Conservation (phyloP, 1,140 invertebrate genomes). For the Brachionus rubens region DNA sequence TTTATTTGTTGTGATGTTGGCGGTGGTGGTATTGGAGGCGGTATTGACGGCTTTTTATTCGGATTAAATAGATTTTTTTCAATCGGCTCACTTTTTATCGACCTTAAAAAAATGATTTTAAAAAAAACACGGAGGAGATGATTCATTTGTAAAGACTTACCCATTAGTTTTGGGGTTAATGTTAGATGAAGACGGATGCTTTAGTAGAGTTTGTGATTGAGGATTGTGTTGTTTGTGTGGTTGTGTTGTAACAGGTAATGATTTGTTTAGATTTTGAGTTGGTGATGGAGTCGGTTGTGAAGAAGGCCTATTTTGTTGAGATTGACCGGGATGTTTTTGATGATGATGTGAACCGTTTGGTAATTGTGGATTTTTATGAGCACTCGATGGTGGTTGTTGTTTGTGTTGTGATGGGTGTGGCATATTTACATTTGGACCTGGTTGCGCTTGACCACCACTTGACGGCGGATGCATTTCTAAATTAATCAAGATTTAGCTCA, state of each 20-base stretch:
- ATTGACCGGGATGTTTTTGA: constrained; percentile 6
- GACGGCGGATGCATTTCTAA: constrained; percentile 33
- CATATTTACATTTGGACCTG: constrained; percentile 34
- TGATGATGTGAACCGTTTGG: constrained; percentile 13
- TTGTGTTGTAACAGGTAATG: background rate
- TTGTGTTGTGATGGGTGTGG: constrained; percentile 4
- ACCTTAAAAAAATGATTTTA: background rate
- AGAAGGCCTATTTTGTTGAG: background rate
- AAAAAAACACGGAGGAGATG: too few relatives aligned
- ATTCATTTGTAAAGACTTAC: background rate
- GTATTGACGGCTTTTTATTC: constrained; percentile 8
- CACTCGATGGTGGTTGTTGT: background rate
- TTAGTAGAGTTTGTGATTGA: background rate
- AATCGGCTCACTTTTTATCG: constrained; percentile 12
- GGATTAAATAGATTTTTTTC: constrained; percentile 31
- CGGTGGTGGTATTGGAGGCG: background rate
- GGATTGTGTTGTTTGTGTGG: background rate
- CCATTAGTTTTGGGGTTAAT: constrained; percentile 1
- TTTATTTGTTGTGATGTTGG: background rate
- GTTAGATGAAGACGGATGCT: constrained; percentile 22
- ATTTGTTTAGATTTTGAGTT: background rate
- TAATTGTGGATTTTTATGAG: constrained; percentile 19
- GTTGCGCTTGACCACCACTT: background rate
- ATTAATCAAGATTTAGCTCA: background rate
- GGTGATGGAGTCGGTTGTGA: background rate